Conservation (phyloP, 2,888 invertebrate genomes). For the Leptopilina myrica region DNA sequence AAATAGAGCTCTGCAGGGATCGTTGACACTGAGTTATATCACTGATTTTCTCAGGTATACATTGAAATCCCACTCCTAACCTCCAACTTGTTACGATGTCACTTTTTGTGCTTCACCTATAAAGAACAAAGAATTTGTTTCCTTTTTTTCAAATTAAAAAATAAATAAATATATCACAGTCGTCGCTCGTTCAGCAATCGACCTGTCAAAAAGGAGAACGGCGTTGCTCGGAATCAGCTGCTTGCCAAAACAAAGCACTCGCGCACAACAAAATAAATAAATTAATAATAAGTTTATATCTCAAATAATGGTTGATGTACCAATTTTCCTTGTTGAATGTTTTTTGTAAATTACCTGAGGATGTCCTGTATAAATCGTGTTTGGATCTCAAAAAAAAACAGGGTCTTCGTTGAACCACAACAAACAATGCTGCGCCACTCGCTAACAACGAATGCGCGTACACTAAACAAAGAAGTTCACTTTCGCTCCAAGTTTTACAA, state of each 20-base stretch:
- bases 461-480: constrained; percentile 66
- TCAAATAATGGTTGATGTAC: neutral
- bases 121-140: constrained; percentile 1
- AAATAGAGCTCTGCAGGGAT: neutral
- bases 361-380: neutral
- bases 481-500: constrained; percentile 56
- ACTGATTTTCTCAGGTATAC: constrained; percentile 18
- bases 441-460: constrained; percentile 68
- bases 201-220: constrained; percentile 50
- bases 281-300: neutral
- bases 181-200: constrained; percentile 45
- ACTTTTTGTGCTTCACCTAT: constrained; percentile 19
- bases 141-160: neutral
- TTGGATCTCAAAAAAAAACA: neutral
- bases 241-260: constrained; percentile 71
- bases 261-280: constrained; percentile 42
- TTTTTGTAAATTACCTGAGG: neutral
- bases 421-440: constrained; percentile 72
- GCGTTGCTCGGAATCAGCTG: constrained; percentile 66
- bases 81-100: neutral
- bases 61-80: neutral
- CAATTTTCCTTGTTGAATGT: neutral
- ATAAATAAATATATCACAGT: neutral
- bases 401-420: constrained; percentile 57
- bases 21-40: constrained; percentile 25